Percentiles rank a stretch among this genome's conserved stretches.
Evolutionary conservation across 2,888 invertebrate genomes (phyloP).

Genomic region (Allacma fusca): DNA sequence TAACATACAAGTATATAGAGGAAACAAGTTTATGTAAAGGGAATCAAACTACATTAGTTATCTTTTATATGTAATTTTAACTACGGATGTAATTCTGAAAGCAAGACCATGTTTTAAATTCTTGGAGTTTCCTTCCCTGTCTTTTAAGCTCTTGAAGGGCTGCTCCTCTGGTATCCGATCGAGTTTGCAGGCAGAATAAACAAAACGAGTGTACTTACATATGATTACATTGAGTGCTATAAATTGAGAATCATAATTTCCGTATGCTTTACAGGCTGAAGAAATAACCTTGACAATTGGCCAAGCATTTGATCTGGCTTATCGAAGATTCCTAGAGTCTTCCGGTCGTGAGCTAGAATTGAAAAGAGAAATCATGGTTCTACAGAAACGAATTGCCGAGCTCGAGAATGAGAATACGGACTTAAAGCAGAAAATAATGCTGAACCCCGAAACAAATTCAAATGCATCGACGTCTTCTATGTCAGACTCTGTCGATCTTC

Average conservation of each 20-base stretch:
- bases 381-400: slow-evolving; percentile 87
- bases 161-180: too few species aligned
- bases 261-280: slow-evolving; percentile 72
- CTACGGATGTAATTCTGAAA: too few species aligned
- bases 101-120: too few species aligned
- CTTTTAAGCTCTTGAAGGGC: too few species aligned
- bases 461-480: slow-evolving; percentile 42
- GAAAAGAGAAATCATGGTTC: slow-evolving; percentile 76
- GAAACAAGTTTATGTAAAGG: too few species aligned
- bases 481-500: slow-evolving; percentile 48
- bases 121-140: too few species aligned
- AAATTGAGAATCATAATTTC: neutral
- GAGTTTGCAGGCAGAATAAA: too few species aligned
- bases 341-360: slow-evolving; percentile 88
- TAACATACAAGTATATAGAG: too few species aligned
- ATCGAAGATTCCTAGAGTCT: slow-evolving; percentile 89
- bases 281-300: slow-evolving; percentile 98
- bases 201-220: neutral
- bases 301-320: slow-evolving; percentile 97
- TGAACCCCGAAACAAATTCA: slow-evolving; percentile 40
- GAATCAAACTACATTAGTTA: too few species aligned
- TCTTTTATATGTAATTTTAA: too few species aligned
- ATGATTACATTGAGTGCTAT: too few species aligned
- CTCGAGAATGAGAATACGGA: slow-evolving; percentile 85
- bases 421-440: slow-evolving; percentile 74